These are phyloP conservation scores for Phalanger gymnotis DNA, from an alignment of 2,797 vertebrate species.

Conservation along the genomic window DNA sequence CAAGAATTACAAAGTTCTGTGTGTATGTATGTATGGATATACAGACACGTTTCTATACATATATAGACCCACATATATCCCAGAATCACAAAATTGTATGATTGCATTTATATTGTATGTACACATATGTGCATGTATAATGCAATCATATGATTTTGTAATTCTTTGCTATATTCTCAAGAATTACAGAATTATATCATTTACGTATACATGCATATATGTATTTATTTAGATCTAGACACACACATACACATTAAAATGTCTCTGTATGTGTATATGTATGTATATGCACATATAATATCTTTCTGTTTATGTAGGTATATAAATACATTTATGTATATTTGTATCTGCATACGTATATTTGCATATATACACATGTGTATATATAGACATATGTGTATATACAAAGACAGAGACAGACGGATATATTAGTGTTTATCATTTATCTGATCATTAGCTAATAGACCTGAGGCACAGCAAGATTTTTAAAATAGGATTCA, in stretches of 20 bases:
- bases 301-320: background rate
- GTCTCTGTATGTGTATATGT: too few relatives aligned
- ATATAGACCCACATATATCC: background rate
- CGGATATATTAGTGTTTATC: too few relatives aligned
- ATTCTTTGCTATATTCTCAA: background rate
- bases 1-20: background rate
- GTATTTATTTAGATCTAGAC: background rate
- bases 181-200: background rate
- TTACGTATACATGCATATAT: background rate
- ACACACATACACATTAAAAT: background rate
- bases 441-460: background rate
- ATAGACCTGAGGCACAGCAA: background rate
- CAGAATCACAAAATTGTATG: background rate
- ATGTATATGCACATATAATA: too few relatives aligned
- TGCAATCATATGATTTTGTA: background rate
- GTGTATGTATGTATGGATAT: too few relatives aligned
- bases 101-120: background rate
- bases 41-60: too few relatives aligned
- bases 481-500: background rate
- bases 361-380: background rate
- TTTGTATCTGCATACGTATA: background rate
- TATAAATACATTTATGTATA: background rate
- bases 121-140: too few relatives aligned
- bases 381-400: fast-evolving
- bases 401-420: too few relatives aligned